Base-by-base conservation (phyloP, 1,140 invertebrate species). In the Patella vulgata region DNA sequence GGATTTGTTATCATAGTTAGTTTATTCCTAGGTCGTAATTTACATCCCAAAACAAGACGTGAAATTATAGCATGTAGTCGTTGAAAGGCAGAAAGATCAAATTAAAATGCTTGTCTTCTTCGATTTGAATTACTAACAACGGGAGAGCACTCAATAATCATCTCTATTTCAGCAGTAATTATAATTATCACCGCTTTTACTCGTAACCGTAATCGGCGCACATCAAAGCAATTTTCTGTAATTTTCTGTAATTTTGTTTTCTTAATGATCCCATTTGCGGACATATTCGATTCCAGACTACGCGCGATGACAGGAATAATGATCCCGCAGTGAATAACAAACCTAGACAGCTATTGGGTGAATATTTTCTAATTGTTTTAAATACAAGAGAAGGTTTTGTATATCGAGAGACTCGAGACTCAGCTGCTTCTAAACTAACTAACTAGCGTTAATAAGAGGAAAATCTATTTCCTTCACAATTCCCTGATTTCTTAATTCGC, bases 71-170 rank as follows among this genome's bases (percentile, higher is more conserved):
- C 12, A 25, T n/a, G 6, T n/a, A 30, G 17, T 23, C 12, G 30
- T 30, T 21, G 23, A 17, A 14, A 36, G 40, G 27, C 21, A 28
- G 30, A 21, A 31, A 44, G 47, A 59, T 59, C 58, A 59, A 40
- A 59, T 50, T 59, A 59, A 59, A 59, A 50, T 59, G 48, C 58
- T 59, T 59, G 58, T 50, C 31, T 59, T 59, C 58, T 51, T 19
- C 31, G 42, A 59, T 59, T 59, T 50, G 51, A 59, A 51, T 52
- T 23, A 19, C 23, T 51, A 30, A 33, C 40, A 27, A 47, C 14
- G 27, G 21, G 12, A 17, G 17, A 21, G 30, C n/a, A 47, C 46
- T 28, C 39, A 25, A 33, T 48, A 50, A 59, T 59, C 47, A 59
- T 25, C 27, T 23, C 25, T 17, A 50, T 50, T 51, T 31, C 48